Evolutionary conservation across 2,797 vertebrate species (phyloP).

Genomic region (Bradypus variegatus): DNA sequence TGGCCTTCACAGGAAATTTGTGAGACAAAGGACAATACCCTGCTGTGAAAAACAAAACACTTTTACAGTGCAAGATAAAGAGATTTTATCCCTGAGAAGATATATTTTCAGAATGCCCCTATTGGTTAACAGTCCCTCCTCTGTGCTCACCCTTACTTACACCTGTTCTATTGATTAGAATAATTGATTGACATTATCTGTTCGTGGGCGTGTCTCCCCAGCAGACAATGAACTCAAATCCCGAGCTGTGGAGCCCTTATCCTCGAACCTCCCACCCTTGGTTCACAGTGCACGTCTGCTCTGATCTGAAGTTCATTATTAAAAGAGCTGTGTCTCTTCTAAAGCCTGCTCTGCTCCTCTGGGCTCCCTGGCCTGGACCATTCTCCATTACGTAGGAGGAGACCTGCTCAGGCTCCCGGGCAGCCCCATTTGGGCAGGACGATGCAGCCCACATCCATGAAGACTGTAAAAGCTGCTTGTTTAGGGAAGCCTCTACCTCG

Average conservation of each 20-base stretch:
- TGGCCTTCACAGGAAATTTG: neutral
- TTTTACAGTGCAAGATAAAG: neutral
- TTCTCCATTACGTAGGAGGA: neutral
- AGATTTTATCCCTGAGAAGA: neutral
- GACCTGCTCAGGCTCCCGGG: neutral
- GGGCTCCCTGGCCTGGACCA: neutral
- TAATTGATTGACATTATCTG: slow-evolving; percentile 24
- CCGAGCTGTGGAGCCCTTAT: neutral
- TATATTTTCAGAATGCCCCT: neutral
- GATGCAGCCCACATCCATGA: neutral
- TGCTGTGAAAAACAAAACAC: neutral
- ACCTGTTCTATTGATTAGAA: neutral
- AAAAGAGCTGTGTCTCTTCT: neutral
- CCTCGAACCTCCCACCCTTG: neutral
- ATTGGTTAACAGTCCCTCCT: neutral
- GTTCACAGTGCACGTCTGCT: neutral
- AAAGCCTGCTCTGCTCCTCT: neutral
- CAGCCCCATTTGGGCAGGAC: neutral
- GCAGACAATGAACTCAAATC: neutral
- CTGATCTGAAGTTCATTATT: neutral
- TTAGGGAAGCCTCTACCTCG: neutral
- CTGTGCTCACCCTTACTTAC: neutral
- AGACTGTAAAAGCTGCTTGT: neutral
- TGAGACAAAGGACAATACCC: neutral
- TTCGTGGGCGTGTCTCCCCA: neutral